Percentiles rank a stretch among this genome's conserved stretches.
These are phyloP conservation scores for Reinhardtius hippoglossoides DNA, from an alignment of 2,113 vertebrate species.

Conservation along the genomic window DNA sequence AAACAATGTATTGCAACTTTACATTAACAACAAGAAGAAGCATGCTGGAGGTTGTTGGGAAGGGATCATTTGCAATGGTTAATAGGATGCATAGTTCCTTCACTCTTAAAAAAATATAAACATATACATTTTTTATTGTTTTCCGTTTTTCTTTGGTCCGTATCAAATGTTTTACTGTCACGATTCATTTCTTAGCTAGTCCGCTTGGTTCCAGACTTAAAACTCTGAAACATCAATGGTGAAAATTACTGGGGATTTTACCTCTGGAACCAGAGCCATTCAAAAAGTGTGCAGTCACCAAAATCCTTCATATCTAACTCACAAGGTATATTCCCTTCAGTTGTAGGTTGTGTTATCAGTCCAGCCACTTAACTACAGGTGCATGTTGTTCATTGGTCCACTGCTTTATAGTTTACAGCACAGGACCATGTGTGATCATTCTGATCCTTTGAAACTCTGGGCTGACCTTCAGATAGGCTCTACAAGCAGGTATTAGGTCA, in stretches of 20 bases:
- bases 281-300: too few relatives aligned
- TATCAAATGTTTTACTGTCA: not conserved
- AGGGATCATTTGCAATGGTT: too few relatives aligned
- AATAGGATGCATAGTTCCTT: too few relatives aligned
- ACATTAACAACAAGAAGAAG: too few relatives aligned
- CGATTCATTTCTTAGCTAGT: not conserved
- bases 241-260: too few relatives aligned
- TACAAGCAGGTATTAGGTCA: constrained; percentile 25
- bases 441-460: not conserved
- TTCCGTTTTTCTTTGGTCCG: too few relatives aligned
- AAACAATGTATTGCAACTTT: too few relatives aligned
- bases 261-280: too few relatives aligned
- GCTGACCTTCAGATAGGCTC: constrained; percentile 33
- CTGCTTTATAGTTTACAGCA: not conserved
- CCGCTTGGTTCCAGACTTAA: not conserved
- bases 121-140: not conserved
- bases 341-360: not conserved
- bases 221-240: not conserved
- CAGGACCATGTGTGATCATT: not conserved
- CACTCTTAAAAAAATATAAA: not conserved
- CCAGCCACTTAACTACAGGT: too few relatives aligned
- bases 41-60: too few relatives aligned
- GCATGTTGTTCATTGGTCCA: too few relatives aligned
- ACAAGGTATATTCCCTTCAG: not conserved
- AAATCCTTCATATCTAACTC: too few relatives aligned